A percentile compares a stretch with the other conserved stretches of the same genome.
Conservation (phyloP, 2,113 vertebrate genomes). For the Ornithorhynchus anatinus region DNA sequence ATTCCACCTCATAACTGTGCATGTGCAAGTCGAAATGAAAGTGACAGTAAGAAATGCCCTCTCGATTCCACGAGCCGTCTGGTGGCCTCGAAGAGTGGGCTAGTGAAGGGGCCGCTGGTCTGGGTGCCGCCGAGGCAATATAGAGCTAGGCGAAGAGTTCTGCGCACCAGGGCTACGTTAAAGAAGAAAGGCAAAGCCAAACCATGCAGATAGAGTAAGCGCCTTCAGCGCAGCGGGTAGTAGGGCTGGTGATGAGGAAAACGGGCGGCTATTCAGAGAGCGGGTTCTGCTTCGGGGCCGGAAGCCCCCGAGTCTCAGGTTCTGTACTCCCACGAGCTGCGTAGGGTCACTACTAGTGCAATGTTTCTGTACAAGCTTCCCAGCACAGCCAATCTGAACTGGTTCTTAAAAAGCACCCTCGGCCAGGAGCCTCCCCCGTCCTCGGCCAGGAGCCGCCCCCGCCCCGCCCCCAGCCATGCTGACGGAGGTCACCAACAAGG, state of each 20-base stretch:
- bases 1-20: constrained; percentile 26
- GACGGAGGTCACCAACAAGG: neutral
- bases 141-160: neutral
- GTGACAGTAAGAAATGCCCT: constrained; percentile 19
- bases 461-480: neutral
- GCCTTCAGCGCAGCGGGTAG: constrained; percentile 21
- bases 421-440: neutral
- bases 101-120: constrained; percentile 24
- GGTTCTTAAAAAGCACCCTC: neutral
- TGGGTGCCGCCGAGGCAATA: constrained; percentile 20
- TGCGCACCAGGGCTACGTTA: neutral
- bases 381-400: too few relatives aligned
- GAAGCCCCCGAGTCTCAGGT: too few relatives aligned
- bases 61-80: neutral
- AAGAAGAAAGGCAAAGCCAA: constrained; percentile 20
- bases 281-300: too few relatives aligned
- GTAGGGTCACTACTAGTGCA: too few relatives aligned
- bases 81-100: neutral
- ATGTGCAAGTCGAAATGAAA: constrained; percentile 44
- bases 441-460: neutral
- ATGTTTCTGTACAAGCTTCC: too few relatives aligned
- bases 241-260: neutral
- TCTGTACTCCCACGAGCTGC: neutral
- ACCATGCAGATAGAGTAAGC: neutral
- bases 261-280: neutral